phyloP scores from a whole-genome alignment of 2,113 vertebrate species.

The Hirundichthys speculiger region DNA sequence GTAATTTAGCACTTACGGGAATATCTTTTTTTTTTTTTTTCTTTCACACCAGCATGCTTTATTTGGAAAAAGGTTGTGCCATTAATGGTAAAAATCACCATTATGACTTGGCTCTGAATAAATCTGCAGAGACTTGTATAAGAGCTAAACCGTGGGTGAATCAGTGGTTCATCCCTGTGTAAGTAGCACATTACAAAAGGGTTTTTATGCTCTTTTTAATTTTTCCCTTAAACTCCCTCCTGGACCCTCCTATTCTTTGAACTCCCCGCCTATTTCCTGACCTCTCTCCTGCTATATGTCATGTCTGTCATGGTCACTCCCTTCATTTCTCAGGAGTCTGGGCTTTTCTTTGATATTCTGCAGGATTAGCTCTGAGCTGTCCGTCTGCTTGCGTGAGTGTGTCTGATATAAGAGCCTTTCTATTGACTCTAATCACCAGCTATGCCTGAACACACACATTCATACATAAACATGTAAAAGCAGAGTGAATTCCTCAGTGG shows the following conservation, averaged over 20 bases:
- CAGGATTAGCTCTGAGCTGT: conserved; percentile 56
- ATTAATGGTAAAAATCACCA: conserved; percentile 20
- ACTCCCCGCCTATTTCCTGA: conserved; percentile 56
- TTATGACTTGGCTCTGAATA: conserved; percentile 5
- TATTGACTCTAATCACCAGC: conserved; percentile 22
- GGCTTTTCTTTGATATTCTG: conserved; percentile 54
- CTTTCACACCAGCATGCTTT: neutral
- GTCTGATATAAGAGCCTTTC: conserved; percentile 32
- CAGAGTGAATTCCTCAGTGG: neutral
- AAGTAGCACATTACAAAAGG: conserved; percentile 39
- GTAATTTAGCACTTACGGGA: conserved; percentile 7
- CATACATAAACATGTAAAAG: conserved; percentile 23
- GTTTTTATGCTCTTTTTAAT: conserved; percentile 40
- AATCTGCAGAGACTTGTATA: conserved; percentile 29
- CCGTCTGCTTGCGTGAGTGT: conserved; percentile 24
- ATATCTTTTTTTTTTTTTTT: neutral
- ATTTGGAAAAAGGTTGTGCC: neutral
- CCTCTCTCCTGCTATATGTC: conserved; percentile 39
- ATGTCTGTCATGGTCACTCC: conserved; percentile 35
- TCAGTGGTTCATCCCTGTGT: conserved; percentile 7
- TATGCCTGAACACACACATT: conserved; percentile 18
- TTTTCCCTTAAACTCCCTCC: conserved; percentile 61
- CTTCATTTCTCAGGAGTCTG: conserved; percentile 38
- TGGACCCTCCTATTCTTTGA: conserved; percentile 39
- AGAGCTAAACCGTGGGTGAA: conserved; percentile 9